Conservation (phyloP, 2,888 invertebrate species). For the Cremastobaeus sp. region DNA sequence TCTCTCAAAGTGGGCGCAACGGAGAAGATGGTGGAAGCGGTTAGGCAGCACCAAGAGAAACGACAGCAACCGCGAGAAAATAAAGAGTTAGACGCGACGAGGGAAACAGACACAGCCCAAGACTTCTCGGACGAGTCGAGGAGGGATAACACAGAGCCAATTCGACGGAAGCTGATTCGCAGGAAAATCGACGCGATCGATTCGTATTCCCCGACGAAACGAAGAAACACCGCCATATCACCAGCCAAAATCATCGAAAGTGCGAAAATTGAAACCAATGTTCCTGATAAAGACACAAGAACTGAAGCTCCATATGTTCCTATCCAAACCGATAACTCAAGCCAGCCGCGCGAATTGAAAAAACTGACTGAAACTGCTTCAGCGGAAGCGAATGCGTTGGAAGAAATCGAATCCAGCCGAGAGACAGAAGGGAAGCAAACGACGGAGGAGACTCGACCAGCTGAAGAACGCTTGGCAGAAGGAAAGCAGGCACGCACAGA, state of each 20-base stretch:
- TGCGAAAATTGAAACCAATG: neutral
- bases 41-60: too few relatives aligned
- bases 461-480: too few relatives aligned
- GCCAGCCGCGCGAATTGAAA: neutral
- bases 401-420: too few relatives aligned
- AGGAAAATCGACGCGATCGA: constrained; percentile 1
- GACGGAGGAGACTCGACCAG: too few relatives aligned
- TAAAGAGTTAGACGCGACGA: too few relatives aligned
- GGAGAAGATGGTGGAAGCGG: too few relatives aligned
- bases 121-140: too few relatives aligned
- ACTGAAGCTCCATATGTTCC: neutral
- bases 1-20: too few relatives aligned
- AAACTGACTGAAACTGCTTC: neutral
- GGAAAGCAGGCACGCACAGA: too few relatives aligned
- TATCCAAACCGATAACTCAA: neutral
- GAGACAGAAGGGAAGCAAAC: neutral
- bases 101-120: too few relatives aligned
- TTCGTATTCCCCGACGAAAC: neutral
- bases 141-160: neutral
- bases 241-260: neutral
- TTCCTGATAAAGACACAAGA: constrained; percentile 11
- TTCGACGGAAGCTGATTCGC: constrained; percentile 20
- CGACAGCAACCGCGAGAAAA: too few relatives aligned
- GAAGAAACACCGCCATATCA: neutral
- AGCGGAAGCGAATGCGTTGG: neutral